Conservation (phyloP, 1,140 invertebrate genomes). For the Pogonus chalceus region DNA sequence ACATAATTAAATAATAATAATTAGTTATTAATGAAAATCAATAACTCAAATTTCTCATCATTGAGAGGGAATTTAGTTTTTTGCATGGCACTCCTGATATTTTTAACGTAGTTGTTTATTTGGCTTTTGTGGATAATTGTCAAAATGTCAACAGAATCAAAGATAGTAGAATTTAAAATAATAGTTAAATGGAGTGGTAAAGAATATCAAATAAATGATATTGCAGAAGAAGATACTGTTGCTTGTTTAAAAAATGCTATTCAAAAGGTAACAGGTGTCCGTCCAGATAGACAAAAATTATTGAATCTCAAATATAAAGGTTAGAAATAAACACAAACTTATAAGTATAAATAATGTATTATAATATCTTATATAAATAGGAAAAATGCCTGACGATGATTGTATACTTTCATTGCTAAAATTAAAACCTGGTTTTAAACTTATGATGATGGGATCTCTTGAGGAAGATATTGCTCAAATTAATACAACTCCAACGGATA, state of each 20-base stretch:
- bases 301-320: slow-evolving; percentile 88
- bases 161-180: slow-evolving; percentile 43
- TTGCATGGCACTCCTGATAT: too few relatives aligned
- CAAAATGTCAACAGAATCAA: not conserved
- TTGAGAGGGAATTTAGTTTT: too few relatives aligned
- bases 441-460: slow-evolving; percentile 95
- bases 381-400: slow-evolving; percentile 70
- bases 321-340: slow-evolving; percentile 26
- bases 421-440: slow-evolving; percentile 79
- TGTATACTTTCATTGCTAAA: slow-evolving; percentile 57
- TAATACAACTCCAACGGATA: slow-evolving; percentile 62
- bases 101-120: too few relatives aligned
- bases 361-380: slow-evolving; percentile 37
- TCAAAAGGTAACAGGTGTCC: slow-evolving; percentile 68
- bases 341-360: not conserved
- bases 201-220: slow-evolving; percentile 63
- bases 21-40: too few relatives aligned
- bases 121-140: not conserved
- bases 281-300: slow-evolving; percentile 83
- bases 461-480: slow-evolving; percentile 84
- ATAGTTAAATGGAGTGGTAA: slow-evolving; percentile 88
- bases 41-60: too few relatives aligned
- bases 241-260: slow-evolving; percentile 69
- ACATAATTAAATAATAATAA: too few relatives aligned
- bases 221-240: slow-evolving; percentile 62